Base-by-base conservation (phyloP, 2,113 vertebrate genomes). In the Aleadryas rufinucha region DNA sequence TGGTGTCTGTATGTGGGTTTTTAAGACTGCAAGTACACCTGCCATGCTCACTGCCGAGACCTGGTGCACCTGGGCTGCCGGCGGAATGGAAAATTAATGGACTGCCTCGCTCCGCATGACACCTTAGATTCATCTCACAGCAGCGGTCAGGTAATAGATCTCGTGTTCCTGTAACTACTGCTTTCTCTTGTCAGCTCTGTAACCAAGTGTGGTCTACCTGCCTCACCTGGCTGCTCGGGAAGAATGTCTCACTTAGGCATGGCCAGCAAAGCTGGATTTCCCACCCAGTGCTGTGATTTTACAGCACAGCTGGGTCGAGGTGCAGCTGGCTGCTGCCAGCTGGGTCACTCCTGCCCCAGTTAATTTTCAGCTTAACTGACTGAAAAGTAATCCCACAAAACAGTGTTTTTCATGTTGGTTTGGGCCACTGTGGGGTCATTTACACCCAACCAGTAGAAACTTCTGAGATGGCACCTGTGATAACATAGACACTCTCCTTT, bases 21-120 rank as follows among this genome's bases (percentile, higher is more conserved):
- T 97, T 69, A 97, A 98, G 98, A 98, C 35, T 97, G 97, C 65
- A 98, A 94, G 89, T 98, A 98, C 49, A 96, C 95, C 45, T 98
- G 98, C 45, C 98, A 98, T 16, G 74, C 98, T 87, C 97, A 97
- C 77, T 98, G 98, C 95, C 96, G 16, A 91, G 97, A 98, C 53
- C 95, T 98, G 88, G 97, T 98, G 63, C 98, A 98, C 85, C 97
- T 98, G 90, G 97, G 98, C 91, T 97, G 93, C 89, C 95, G 97
- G 45, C 94, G 52, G 33, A 97, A 97, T 95, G 98, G 95, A 47
- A 98, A 91, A 76, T 63, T 96, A n/a, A 96, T 97, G 53, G 93
- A 92, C 79, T 88, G 94, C 61, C 21, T 68, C 1, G 3, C 97
- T 69, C 30, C 87, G 0, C 87, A 89, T 27, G 96, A 97, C 93